Evolutionary conservation across 2,888 invertebrate genomes (phyloP).

Genomic region (Camponotus fellah): DNA sequence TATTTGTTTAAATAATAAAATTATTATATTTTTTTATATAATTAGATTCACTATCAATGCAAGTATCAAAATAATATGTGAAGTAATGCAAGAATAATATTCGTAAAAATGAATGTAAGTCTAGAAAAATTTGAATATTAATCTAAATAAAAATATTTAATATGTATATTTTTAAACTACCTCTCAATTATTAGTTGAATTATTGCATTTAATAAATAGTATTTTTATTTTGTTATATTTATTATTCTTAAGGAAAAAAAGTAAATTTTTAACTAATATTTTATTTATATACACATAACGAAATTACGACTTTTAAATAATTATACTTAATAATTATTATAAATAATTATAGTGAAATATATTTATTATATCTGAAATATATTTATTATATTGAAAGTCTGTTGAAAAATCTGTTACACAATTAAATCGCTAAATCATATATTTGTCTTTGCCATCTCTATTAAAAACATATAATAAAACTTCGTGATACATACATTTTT

Average conservation of each 20-base stretch:
- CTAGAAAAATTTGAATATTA: neutral
- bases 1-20: neutral
- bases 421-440: neutral
- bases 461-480: constrained; percentile 1
- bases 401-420: neutral
- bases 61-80: no score
- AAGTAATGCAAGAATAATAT: no score
- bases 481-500: neutral
- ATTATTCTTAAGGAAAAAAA: neutral
- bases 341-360: no score
- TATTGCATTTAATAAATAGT: neutral
- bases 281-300: neutral
- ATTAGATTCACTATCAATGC: no score
- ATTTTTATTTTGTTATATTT: neutral
- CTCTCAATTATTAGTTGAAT: neutral
- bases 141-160: neutral
- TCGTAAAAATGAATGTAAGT: neutral
- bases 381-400: neutral
- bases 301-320: neutral
- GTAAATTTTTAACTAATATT: neutral
- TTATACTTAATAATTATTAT: no score
- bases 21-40: no score
- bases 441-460: neutral
- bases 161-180: neutral
- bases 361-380: neutral